These are phyloP conservation scores for Sebastes elongatus DNA, from an alignment of 2,797 vertebrate species.

Conservation along the genomic window DNA sequence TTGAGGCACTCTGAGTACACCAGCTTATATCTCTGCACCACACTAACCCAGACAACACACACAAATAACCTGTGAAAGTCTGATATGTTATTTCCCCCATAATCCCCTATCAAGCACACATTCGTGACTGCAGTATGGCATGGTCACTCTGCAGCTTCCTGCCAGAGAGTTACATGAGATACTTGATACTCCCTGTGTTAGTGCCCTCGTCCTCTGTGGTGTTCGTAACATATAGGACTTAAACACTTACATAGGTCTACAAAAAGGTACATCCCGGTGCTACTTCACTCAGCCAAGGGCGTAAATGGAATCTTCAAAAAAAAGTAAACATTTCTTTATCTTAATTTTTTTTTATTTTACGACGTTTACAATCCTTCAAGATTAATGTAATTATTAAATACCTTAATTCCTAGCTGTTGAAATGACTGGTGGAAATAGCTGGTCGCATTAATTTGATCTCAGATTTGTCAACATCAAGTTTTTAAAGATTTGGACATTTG, in stretches of 20 bases:
- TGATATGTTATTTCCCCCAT: conserved; percentile 23
- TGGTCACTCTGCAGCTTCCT: conserved; percentile 21
- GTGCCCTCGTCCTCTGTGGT: neutral
- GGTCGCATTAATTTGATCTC: neutral
- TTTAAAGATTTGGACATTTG: neutral
- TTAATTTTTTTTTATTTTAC: too few species aligned
- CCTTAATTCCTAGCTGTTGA: neutral
- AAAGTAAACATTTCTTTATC: too few species aligned
- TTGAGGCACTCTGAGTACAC: conserved; percentile 11
- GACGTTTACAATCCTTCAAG: too few species aligned
- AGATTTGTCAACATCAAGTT: neutral
- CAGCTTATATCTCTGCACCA: conserved; percentile 15
- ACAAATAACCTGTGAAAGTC: conserved; percentile 32
- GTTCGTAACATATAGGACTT: neutral
- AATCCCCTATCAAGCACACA: conserved; percentile 32
- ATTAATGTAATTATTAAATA: too few species aligned
- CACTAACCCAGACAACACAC: conserved; percentile 14
- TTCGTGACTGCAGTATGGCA: conserved; percentile 3
- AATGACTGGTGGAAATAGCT: neutral
- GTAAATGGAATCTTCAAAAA: too few species aligned
- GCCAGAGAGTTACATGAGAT: neutral
- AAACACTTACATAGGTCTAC: too few species aligned
- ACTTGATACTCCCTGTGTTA: neutral
- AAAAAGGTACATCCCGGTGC: neutral
- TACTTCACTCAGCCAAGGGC: neutral